Evolutionary conservation across 2,888 invertebrate genomes (phyloP), one percentile per base, ranked within the genome.

Genomic region (Galeopsomyia nigrocyanea): DNA sequence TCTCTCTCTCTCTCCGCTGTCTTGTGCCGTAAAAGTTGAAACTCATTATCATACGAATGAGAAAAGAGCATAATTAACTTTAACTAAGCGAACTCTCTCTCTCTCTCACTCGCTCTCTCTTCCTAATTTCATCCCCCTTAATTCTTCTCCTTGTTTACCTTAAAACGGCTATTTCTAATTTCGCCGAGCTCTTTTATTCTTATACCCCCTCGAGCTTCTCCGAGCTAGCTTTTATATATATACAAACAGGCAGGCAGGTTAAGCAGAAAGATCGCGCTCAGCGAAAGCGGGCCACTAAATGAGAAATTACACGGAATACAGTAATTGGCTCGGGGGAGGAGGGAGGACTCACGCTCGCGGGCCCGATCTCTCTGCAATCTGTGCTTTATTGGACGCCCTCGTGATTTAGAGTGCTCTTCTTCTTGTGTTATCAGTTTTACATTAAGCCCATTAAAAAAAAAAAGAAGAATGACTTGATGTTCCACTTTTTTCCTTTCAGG

Each of bases 1-100:
- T 53, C 21, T 21, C 64, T 26, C 60, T 47, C 19, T 39, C 21
- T 16, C 21, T 46, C 26, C 50, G 17, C 73, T 65, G 68, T 73
- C 60, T 66, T 61, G 62, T 68, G 39, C 1, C 39, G 39, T 39
- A 39, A 39, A 39, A 39, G 39, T 39, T 39, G 77, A 77, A 77
- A 76, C 76, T 78, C 75, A 75, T 75, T 75, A 63, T 50, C 76
- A 73, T 73, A 74, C 71, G 60, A 76, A 76, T 75, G 39, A 39
- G 39, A 77, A 76, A 70, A 75, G 76, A 76, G 75, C 69, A 76
- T 77, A 50, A 51, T 71, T 64, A 65, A 57, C 47, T 66, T 57
- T 22, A 46, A 57, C 49, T 19, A 39, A 47, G 3, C 50, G 39
- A 57, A 53, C 47, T 63, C 26, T 26, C 57, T 19, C 49, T 26